A percentile compares a stretch with the other conserved stretches of the same genome.
phyloP scores from a whole-genome alignment of 2,113 vertebrate species.

The Serinus canaria region DNA sequence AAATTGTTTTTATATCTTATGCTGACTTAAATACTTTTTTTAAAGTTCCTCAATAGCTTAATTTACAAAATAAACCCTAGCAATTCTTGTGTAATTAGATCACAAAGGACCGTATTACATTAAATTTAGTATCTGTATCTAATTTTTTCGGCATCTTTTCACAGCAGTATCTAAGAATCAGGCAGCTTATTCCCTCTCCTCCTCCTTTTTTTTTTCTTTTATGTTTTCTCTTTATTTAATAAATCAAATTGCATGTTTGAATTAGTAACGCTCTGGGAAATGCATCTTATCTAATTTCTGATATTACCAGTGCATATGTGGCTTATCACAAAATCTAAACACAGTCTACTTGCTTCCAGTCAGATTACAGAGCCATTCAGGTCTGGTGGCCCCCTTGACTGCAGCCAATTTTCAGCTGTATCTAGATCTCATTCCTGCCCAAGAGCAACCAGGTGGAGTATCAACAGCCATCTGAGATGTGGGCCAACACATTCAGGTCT shows the following conservation, averaged over 20 bases:
- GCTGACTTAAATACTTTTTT: not conserved
- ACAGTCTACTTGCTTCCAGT: not conserved
- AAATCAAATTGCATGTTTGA: not conserved
- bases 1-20: slow-evolving; percentile 17
- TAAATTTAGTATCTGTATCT: not conserved
- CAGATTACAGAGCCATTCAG: not conserved
- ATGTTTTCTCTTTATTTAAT: not conserved
- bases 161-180: not conserved
- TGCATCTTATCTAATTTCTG: not conserved
- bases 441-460: not conserved
- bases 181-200: not conserved
- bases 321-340: not conserved
- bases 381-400: not conserved
- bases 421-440: not conserved
- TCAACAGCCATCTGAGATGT: not conserved
- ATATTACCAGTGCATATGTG: not conserved
- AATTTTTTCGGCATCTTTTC: not conserved
- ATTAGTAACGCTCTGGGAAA: not conserved
- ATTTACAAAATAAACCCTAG: not conserved
- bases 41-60: not conserved
- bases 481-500: not conserved
- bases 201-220: too few relatives aligned
- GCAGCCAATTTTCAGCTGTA: not conserved
- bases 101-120: not conserved
- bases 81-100: not conserved